Percentiles rank a stretch among this genome's conserved stretches.
phyloP scores from a whole-genome alignment of 2,113 vertebrate species.

The Stegastes partitus region DNA sequence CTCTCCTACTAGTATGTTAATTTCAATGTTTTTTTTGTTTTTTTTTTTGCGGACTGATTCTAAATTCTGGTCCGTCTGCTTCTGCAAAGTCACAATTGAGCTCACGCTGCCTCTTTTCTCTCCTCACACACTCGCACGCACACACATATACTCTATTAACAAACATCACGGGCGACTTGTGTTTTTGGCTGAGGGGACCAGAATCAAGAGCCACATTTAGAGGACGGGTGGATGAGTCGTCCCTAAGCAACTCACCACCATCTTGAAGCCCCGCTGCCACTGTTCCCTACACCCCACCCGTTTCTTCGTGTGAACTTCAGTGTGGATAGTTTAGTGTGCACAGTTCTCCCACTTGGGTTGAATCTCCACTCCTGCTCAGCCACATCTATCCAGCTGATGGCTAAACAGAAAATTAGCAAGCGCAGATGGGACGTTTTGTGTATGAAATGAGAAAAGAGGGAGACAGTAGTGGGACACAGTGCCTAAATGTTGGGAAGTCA shows the following conservation, averaged over 20 bases:
- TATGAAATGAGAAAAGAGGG: constrained; percentile 17
- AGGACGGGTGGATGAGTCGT: constrained; percentile 69
- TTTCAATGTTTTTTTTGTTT: constrained; percentile 69
- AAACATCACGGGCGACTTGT: constrained; percentile 42
- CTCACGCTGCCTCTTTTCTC: constrained; percentile 38
- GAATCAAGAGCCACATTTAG: constrained; percentile 67
- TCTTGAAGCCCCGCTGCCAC: constrained; percentile 53
- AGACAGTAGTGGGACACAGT: constrained; percentile 27
- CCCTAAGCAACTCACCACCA: constrained; percentile 68
- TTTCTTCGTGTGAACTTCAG: constrained; percentile 45
- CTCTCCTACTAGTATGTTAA: constrained; percentile 66
- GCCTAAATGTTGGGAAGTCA: constrained; percentile 47
- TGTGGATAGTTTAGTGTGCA: constrained; percentile 66
- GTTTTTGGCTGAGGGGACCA: constrained; percentile 61
- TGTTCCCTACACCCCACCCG: constrained; percentile 71
- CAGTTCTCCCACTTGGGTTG: constrained; percentile 54
- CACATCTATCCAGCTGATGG: constrained; percentile 32
- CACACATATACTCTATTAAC: constrained; percentile 52
- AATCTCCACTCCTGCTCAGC: constrained; percentile 34
- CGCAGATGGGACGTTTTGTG: constrained; percentile 57
- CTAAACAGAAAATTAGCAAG: constrained; percentile 55
- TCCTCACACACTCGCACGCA: constrained; percentile 7
- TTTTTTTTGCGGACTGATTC: constrained; percentile 56
- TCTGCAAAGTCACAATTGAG: constrained; percentile 58
- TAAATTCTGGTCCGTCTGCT: constrained; percentile 73